Evolutionary conservation across 2,888 invertebrate species (phyloP), one percentile per base, ranked within the genome.

Genomic region (Pilophorus perplexus): DNA sequence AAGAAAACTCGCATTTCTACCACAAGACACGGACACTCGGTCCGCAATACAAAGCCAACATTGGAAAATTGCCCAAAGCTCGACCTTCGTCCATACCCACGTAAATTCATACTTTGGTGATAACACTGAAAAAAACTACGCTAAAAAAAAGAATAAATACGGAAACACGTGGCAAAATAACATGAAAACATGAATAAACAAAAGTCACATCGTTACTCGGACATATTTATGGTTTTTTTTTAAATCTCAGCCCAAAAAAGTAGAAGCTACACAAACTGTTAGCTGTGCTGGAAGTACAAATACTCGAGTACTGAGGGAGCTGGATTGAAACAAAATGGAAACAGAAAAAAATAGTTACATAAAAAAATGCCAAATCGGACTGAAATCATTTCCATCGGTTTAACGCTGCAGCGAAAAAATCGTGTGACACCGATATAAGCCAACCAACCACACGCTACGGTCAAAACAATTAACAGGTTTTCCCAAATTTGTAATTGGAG

Each of bases 261-360:
- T 60, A 62, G 38, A 68, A 68, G 68, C 68, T 68, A 68, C 68
- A 68, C 66, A 68, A 64, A 68, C 59, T 68, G 68, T 68, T 68
- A 68, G 68, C 68, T 68, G 68, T 68, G 68, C 68, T 68, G 66
- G 50, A 48, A 46, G 42, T 59, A 59, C 38, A 50, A 18, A 12
- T 12, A 33, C 33, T 8, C 6, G 6, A 33, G 12, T 33, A 33
- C 6, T 12, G 33, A 33, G 33, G 33, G 33, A 33, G 33, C 6
- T 12, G 33, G 12, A 8, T 33, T 33, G 33, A 33, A n/a, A n/a
- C n/a, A n/a, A n/a, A n/a, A n/a, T n/a, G n/a, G n/a, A n/a, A n/a
- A n/a, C n/a, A n/a, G n/a, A n/a, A n/a, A n/a, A n/a, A n/a, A n/a
- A n/a, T n/a, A n/a, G n/a, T n/a, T n/a, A 55, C 28, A 55, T 18